Conservation (phyloP, 1,140 invertebrate genomes). For the Capitella teleta region DNA sequence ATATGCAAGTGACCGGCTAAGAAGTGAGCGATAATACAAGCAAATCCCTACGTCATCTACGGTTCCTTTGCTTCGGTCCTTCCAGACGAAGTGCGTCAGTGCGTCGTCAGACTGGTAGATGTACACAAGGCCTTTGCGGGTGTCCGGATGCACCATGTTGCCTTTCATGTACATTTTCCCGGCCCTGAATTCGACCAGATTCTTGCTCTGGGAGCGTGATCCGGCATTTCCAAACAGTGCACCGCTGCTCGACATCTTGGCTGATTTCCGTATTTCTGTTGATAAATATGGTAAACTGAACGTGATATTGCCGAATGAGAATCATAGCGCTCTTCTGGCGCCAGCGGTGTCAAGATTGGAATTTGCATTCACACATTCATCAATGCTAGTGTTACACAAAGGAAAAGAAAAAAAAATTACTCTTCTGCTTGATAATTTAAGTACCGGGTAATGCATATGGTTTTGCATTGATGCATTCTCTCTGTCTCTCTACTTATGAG, state of each 20-base stretch:
- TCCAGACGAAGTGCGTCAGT: constrained; percentile 96
- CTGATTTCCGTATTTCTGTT: too few species aligned
- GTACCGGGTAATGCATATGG: too few species aligned
- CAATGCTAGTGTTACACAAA: too few species aligned
- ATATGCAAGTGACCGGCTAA: not conserved
- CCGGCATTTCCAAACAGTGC: constrained; percentile 50
- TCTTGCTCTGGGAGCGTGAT: constrained; percentile 67
- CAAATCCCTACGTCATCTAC: constrained; percentile 58
- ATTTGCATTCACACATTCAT: too few species aligned
- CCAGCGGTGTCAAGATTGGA: too few species aligned
- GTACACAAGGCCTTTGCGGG: constrained; percentile 86
- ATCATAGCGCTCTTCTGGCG: too few species aligned
- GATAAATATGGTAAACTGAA: too few species aligned
- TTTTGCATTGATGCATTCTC: too few species aligned
- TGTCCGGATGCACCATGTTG: constrained; percentile 89
- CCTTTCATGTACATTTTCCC: constrained; percentile 94
- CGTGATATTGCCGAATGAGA: too few species aligned
- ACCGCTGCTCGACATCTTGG: constrained; percentile 31
- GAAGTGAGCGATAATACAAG: constrained; percentile 1
- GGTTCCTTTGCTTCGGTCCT: constrained; percentile 68
- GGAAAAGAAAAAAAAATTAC: too few species aligned
- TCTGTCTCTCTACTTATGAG: too few species aligned
- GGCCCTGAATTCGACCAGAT: constrained; percentile 88
- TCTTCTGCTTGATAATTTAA: too few species aligned
- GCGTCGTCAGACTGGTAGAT: constrained; percentile 89